These are phyloP conservation scores for Carcharodon carcharias DNA, from an alignment of 2,797 vertebrate species.

Conservation along the genomic window DNA sequence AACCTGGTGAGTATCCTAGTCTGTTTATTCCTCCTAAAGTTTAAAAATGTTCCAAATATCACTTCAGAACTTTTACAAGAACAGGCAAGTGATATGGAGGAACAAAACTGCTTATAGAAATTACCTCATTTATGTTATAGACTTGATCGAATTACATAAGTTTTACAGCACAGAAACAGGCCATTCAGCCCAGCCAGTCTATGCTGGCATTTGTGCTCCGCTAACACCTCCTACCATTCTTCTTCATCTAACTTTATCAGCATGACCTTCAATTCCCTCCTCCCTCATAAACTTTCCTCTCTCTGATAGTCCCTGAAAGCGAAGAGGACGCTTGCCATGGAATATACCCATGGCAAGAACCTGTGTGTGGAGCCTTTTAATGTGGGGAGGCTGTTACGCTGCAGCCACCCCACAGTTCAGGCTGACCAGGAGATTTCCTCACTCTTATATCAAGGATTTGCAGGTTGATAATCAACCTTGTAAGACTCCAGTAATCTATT, in stretches of 20 bases:
- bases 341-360: no score
- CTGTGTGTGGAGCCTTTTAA: no score
- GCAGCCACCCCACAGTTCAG: no score
- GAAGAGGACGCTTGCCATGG: no score
- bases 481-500: no score
- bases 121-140: not conserved
- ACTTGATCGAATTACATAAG: not conserved
- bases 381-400: no score
- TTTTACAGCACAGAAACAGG: not conserved
- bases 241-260: not conserved
- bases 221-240: not conserved
- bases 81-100: not conserved
- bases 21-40: not conserved
- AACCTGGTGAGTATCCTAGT: constrained; percentile 50
- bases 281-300: not conserved
- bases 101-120: not conserved
- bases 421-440: no score
- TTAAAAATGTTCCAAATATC: not conserved
- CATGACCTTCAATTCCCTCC: not conserved
- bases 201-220: not conserved
- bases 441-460: no score
- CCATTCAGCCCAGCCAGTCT: not conserved
- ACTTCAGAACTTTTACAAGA: not conserved
- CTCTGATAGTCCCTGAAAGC: no score
- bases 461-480: no score